Percentiles rank a stretch among this genome's conserved stretches.
Evolutionary conservation across 2,797 vertebrate genomes (phyloP).

Genomic region (Catamblyrhynchus diadema): DNA sequence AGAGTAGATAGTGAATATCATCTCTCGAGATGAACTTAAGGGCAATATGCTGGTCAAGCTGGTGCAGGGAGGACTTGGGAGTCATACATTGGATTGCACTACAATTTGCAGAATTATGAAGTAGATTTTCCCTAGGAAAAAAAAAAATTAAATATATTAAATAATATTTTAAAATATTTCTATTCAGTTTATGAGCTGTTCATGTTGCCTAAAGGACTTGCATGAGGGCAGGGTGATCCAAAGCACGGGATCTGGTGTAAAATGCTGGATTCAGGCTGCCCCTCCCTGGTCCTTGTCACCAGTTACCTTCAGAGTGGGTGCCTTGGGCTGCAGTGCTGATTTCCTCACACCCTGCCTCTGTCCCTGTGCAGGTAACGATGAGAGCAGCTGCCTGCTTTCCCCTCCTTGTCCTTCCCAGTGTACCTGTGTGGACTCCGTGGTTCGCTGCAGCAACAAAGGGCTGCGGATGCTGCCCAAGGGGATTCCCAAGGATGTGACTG

Average conservation of each 20-base stretch:
- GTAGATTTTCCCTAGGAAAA: not conserved
- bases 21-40: not conserved
- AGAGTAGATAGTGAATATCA: not conserved
- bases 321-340: not conserved
- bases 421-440: slow-evolving; percentile 90
- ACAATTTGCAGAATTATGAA: not conserved
- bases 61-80: not conserved
- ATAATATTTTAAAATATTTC: not conserved
- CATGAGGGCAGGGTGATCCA: not conserved
- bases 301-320: not conserved
- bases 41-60: not conserved
- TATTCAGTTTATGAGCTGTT: not conserved
- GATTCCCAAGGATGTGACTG: slow-evolving; percentile 94
- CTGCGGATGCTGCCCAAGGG: slow-evolving; percentile 88
- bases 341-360: not conserved
- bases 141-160: not conserved
- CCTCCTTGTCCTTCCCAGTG: slow-evolving; percentile 92
- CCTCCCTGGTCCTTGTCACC: not conserved
- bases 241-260: not conserved
- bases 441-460: slow-evolving; percentile 94
- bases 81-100: not conserved
- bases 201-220: not conserved
- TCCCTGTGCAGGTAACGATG: slow-evolving; percentile 81
- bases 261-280: not conserved
- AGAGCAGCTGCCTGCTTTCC: slow-evolving; percentile 89